These are phyloP conservation scores for Riptortus pedestris DNA, from an alignment of 1,140 invertebrate species.

Conservation along the genomic window DNA sequence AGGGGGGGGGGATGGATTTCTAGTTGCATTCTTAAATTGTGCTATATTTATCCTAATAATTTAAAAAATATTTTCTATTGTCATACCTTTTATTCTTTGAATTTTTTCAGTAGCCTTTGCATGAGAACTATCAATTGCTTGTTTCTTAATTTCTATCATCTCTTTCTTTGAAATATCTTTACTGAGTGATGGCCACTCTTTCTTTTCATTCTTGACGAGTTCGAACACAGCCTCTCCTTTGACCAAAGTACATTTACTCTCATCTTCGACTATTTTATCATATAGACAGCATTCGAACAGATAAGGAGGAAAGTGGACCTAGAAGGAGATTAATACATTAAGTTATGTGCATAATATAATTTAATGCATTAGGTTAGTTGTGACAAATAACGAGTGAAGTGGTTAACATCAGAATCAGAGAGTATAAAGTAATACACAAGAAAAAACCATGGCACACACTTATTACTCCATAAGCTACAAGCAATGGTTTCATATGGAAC, in stretches of 20 bases:
- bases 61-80: not conserved
- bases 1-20: not conserved
- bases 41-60: not conserved
- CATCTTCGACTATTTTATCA: slow-evolving; percentile 43
- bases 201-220: slow-evolving; percentile 44
- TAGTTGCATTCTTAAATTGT: not conserved
- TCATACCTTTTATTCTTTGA: slow-evolving; percentile 39
- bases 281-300: slow-evolving; percentile 55
- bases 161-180: slow-evolving; percentile 42
- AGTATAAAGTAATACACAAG: no score
- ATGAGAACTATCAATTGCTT: slow-evolving; percentile 42
- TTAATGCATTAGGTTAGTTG: no score
- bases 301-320: slow-evolving; percentile 53
- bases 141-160: slow-evolving; percentile 42
- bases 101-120: slow-evolving; percentile 43
- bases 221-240: slow-evolving; percentile 47
- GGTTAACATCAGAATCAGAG: no score
- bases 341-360: not conserved
- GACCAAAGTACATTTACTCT: slow-evolving; percentile 47
- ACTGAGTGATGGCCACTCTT: slow-evolving; percentile 45
- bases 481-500: no score
- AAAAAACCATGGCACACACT: no score
- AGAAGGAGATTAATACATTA: not conserved
- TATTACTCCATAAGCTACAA: no score
- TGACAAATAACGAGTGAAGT: no score